Evolutionary conservation across 1,140 invertebrate species (phyloP), one percentile per base, ranked within the genome.

Genomic region (Ceratina japonica): DNA sequence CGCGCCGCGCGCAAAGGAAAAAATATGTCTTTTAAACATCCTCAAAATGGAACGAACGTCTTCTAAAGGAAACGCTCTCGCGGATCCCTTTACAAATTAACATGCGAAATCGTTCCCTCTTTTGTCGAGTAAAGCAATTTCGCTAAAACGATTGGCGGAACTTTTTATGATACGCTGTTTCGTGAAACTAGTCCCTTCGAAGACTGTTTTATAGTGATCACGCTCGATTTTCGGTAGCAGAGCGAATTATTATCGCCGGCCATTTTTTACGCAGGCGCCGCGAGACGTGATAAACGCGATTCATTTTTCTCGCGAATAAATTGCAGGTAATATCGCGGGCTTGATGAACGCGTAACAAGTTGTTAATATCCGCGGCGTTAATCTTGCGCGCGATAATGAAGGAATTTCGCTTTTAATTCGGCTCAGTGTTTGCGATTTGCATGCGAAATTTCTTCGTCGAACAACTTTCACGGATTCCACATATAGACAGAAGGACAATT

Each of bases 131-230:
- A 5, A 22, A 3, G 13, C 27, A 49, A 4, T 44, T 22, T 37
- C 18, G 51, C 20, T 68, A n/a, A 66, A 49, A 59, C 5, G 37
- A 44, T 44, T 10, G 37, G 37, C 5, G 10, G 10, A 62, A 61
- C 75, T 59, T 54, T 62, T 70, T 69, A 44, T 44, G 37, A n/a
- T n/a, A n/a, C n/a, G n/a, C 37, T 44, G 37, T 8, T 10, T 44
- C 37, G 5, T 44, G 37, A 7, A 44, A 44, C 69, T 59, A 82
- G 1, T 1, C 37, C 2, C 18, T 10, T 1, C 24, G 20, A 20
- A 56, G 66, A 66, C 51, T 22, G 31, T 58, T 66, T 66, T 66
- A 16, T n/a, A 58, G 27, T 66, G 66, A 75, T 75, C 65, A 56
- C 62, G 65, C 20, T 18, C 58, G 52, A 58, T 54, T 71, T 37